Percentiles rank a stretch among this genome's conserved stretches.
Conservation (phyloP, 2,888 invertebrate genomes). For the Onthophagus sagittarius region DNA sequence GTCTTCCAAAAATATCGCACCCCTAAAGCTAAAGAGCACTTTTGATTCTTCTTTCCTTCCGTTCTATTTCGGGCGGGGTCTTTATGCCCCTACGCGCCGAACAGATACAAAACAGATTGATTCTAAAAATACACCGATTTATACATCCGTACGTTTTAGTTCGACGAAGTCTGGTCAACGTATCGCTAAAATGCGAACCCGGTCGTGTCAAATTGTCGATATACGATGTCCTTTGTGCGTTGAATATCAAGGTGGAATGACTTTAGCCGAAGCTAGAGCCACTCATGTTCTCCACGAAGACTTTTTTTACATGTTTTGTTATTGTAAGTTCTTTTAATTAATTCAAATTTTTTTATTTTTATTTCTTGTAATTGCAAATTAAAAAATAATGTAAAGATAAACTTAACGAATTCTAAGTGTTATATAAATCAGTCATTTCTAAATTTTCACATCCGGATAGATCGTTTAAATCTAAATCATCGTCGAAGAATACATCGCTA, state of each 20-base stretch:
- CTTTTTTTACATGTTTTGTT: conserved; percentile 36
- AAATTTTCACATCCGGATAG: neutral
- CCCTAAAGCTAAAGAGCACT: neutral
- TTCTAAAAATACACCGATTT: neutral
- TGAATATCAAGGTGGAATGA: conserved; percentile 14
- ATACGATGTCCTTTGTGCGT: conserved; percentile 14
- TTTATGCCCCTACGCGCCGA: neutral
- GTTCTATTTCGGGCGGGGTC: neutral
- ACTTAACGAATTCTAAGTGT: too few relatives aligned
- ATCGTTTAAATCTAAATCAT: neutral
- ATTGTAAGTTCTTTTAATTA: conserved; percentile 34
- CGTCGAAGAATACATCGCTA: neutral
- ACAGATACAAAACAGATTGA: neutral
- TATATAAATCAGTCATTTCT: neutral
- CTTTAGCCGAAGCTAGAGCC: conserved; percentile 16
- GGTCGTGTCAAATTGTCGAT: neutral
- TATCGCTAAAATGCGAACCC: neutral
- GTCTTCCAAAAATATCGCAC: neutral
- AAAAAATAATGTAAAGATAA: too few relatives aligned
- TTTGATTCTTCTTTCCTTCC: neutral
- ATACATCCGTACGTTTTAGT: neutral
- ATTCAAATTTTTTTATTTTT: conserved; percentile 8
- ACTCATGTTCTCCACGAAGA: conserved; percentile 31
- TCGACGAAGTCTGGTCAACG: too few relatives aligned
- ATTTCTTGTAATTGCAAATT: neutral